phyloP scores from a whole-genome alignment of 2,797 vertebrate species.

The Argyrosomus regius region DNA sequence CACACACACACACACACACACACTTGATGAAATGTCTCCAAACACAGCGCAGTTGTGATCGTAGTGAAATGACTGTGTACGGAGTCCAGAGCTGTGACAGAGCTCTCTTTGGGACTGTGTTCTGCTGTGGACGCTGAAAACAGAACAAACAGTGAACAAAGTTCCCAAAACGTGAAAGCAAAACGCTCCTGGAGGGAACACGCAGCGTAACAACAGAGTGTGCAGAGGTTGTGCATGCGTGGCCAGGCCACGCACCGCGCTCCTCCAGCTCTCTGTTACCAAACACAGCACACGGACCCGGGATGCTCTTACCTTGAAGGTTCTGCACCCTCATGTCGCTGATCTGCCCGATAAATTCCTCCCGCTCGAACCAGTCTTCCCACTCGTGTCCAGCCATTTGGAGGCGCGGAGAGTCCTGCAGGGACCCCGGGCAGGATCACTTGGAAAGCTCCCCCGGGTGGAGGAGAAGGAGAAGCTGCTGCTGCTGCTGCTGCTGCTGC shows the following conservation, averaged over 20 bases:
- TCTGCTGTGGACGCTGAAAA: neutral
- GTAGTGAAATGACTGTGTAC: too few species aligned
- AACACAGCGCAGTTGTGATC: neutral
- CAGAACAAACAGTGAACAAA: neutral
- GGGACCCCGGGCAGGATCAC: constrained; percentile 44
- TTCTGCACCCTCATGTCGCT: constrained; percentile 98
- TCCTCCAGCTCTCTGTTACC: neutral
- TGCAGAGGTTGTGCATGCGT: constrained; percentile 31
- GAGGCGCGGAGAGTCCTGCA: constrained; percentile 36
- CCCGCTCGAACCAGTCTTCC: constrained; percentile 96
- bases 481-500: constrained; percentile 22
- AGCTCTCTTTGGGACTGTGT: neutral
- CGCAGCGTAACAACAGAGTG: neutral
- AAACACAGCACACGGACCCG: neutral
- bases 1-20: too few species aligned
- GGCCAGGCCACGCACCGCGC: constrained; percentile 40
- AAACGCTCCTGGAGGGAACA: too few species aligned
- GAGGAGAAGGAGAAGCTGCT: constrained; percentile 29
- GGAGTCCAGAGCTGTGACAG: neutral
- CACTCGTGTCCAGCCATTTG: constrained; percentile 93
- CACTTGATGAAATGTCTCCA: neutral
- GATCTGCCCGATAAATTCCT: constrained; percentile 97
- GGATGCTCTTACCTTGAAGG: constrained; percentile 91
- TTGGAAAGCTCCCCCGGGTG: constrained; percentile 30
- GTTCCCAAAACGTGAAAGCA: neutral